A percentile compares a stretch with the other conserved stretches of the same genome.
phyloP scores from a whole-genome alignment of 2,888 invertebrate species.

The Bombylius major region DNA sequence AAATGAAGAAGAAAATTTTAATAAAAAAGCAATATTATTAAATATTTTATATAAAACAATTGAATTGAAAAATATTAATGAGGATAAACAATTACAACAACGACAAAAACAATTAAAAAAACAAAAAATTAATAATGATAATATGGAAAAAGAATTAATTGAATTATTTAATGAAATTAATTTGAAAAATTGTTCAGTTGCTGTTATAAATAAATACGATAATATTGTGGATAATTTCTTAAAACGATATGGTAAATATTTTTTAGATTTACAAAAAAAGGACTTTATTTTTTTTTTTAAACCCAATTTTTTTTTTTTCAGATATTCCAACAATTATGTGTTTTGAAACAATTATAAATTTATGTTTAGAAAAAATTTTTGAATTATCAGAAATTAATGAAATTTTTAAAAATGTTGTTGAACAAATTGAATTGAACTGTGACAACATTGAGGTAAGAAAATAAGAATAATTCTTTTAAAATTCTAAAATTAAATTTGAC shows the following conservation, averaged over 20 bases:
- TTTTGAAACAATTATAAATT: slow-evolving; percentile 11
- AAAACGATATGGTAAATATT: slow-evolving; percentile 4
- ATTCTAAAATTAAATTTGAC: too few relatives aligned
- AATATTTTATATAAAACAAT: background rate
- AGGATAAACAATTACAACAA: background rate
- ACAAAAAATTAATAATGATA: too few relatives aligned
- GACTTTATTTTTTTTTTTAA: too few relatives aligned
- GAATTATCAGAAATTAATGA: slow-evolving; percentile 2
- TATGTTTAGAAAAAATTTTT: slow-evolving; percentile 11
- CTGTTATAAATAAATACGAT: slow-evolving; percentile 9
- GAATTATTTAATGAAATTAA: slow-evolving; percentile 11
- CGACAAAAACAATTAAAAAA: too few relatives aligned
- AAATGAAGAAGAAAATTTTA: background rate
- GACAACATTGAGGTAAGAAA: background rate
- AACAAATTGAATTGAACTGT: background rate
- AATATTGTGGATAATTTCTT: slow-evolving; percentile 11
- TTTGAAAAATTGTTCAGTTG: slow-evolving; percentile 13
- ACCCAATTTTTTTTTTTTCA: background rate
- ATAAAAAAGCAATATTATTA: background rate
- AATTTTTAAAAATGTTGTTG: background rate
- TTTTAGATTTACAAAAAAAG: too few relatives aligned
- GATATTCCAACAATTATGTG: slow-evolving; percentile 11
- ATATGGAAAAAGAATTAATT: background rate
- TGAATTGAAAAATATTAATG: slow-evolving; percentile 3
- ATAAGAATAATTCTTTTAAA: background rate